Evolutionary conservation across 2,888 invertebrate species (phyloP).

Genomic region (Dicyrtoma fusca): DNA sequence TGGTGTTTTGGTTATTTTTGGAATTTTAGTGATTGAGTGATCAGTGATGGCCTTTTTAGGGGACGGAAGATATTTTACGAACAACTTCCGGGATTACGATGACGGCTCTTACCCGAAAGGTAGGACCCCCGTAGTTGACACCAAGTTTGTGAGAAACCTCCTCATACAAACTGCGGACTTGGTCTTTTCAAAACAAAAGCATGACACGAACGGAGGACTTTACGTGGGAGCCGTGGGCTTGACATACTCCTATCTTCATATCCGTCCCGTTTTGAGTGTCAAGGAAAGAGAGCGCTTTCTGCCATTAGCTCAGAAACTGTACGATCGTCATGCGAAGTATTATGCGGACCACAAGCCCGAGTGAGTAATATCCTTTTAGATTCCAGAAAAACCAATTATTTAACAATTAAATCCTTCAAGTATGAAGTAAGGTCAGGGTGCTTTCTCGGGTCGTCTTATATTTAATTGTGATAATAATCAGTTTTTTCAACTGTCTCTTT

Average conservation of each 20-base stretch:
- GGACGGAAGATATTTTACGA: background rate
- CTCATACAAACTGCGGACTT: background rate
- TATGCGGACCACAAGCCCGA: background rate
- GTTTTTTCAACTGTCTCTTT: too few species aligned
- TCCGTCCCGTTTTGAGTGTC: constrained; percentile 58
- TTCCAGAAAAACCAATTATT: too few species aligned
- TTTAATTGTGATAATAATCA: too few species aligned
- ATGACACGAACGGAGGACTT: constrained; percentile 61
- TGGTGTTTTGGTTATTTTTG: too few species aligned
- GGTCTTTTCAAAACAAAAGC: background rate
- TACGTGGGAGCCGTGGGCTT: constrained; percentile 74
- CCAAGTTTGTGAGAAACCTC: background rate
- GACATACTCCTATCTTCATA: constrained; percentile 74
- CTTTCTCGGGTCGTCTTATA: too few species aligned
- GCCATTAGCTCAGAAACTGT: constrained; percentile 34
- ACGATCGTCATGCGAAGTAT: constrained; percentile 18
- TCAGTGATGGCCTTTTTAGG: background rate
- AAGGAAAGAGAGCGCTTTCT: constrained; percentile 42
- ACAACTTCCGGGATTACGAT: background rate
- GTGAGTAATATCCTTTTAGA: too few species aligned
- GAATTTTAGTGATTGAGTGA: too few species aligned
- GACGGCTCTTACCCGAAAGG: background rate
- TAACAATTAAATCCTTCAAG: background rate
- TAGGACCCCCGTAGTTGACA: background rate
- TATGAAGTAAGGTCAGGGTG: too few species aligned